These are phyloP conservation scores for Pangasius macronema DNA, from an alignment of 2,797 vertebrate species.

Conservation along the genomic window DNA sequence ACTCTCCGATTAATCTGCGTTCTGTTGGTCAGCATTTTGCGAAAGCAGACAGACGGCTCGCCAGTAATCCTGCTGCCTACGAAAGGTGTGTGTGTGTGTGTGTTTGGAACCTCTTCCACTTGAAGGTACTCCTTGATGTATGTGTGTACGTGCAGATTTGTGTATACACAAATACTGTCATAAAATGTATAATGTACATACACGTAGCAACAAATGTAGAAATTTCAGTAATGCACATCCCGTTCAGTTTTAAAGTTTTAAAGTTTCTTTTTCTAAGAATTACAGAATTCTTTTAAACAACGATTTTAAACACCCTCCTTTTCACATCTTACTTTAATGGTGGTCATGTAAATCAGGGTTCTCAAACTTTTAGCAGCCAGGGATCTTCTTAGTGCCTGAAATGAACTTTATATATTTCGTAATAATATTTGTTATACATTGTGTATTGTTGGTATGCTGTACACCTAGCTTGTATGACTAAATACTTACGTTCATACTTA, in stretches of 20 bases:
- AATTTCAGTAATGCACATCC: background rate
- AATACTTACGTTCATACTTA: background rate
- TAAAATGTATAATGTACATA: background rate
- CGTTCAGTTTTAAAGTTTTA: too few species aligned
- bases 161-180: background rate
- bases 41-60: conserved; percentile 77
- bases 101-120: too few species aligned
- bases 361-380: background rate
- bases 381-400: background rate
- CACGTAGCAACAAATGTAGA: too few species aligned
- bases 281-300: background rate
- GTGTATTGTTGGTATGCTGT: background rate
- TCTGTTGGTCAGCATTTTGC: conserved; percentile 79
- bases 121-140: too few species aligned
- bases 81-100: too few species aligned
- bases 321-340: background rate
- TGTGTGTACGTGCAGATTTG: too few species aligned
- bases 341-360: background rate
- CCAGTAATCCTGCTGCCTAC: conserved; percentile 75
- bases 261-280: too few species aligned
- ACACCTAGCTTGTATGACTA: background rate
- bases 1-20: conserved; percentile 51
- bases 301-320: background rate
- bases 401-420: background rate
- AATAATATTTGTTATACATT: background rate